A percentile compares a stretch with the other conserved stretches of the same genome.
These are phyloP conservation scores for Salticus scenicus DNA, from an alignment of 2,888 invertebrate species.

Conservation along the genomic window DNA sequence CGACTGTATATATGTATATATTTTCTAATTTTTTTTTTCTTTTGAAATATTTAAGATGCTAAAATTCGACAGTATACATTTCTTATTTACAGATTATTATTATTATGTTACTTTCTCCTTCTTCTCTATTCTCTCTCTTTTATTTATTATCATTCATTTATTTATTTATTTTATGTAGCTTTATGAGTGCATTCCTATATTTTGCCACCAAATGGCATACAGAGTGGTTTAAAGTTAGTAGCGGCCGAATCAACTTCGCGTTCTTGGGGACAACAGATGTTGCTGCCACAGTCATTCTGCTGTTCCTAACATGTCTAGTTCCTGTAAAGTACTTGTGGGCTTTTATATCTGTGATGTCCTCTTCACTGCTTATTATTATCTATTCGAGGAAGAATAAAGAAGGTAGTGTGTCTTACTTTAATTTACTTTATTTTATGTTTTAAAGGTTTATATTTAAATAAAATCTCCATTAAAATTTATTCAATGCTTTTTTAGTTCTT, in stretches of 20 bases:
- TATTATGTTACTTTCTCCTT: no score
- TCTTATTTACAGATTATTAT: no score
- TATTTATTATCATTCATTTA: no score
- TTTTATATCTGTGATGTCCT: neutral
- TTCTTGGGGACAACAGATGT: constrained; percentile 43
- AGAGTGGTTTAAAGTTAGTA: constrained; percentile 21
- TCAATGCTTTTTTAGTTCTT: neutral
- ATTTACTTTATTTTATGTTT: no score
- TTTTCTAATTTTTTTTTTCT: no score
- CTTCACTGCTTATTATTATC: constrained; percentile 20
- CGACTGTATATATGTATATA: no score
- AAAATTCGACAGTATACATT: no score
- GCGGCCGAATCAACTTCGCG: constrained; percentile 19
- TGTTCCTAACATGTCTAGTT: constrained; percentile 33
- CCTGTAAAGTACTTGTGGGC: constrained; percentile 42
- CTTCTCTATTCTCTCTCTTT: no score
- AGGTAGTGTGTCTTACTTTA: neutral
- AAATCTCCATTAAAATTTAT: neutral
- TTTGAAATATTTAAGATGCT: no score
- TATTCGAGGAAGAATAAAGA: neutral
- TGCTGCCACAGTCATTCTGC: constrained; percentile 17
- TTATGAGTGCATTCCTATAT: constrained; percentile 34
- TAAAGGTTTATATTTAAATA: neutral
- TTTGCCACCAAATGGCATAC: constrained; percentile 20
- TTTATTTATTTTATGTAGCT: no score